These are phyloP conservation scores for Grammomys dolichurus DNA, from an alignment of 2,113 vertebrate species.

Conservation along the genomic window DNA sequence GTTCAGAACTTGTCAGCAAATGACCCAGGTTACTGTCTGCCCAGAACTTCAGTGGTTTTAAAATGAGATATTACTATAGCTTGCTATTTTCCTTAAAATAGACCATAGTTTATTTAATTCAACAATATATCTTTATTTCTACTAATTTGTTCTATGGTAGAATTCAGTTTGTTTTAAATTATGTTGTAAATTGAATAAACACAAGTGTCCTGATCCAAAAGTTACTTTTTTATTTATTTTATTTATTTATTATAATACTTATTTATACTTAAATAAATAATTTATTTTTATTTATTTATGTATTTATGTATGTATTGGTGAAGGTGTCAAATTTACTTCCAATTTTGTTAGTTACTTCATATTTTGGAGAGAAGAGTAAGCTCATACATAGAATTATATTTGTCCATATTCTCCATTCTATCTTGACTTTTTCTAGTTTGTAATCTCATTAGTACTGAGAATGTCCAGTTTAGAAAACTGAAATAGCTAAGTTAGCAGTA, in stretches of 20 bases:
- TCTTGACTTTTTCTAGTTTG: conserved; percentile 31
- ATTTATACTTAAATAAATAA: too few species aligned
- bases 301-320: too few species aligned
- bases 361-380: neutral
- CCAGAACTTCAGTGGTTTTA: neutral
- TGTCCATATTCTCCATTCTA: neutral
- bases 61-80: neutral
- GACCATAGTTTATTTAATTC: conserved; percentile 9
- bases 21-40: neutral
- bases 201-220: neutral
- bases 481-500: conserved; percentile 29
- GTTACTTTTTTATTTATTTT: neutral
- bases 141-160: neutral
- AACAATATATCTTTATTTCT: neutral
- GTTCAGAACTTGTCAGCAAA: neutral
- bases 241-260: too few species aligned
- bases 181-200: neutral
- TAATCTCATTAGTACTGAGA: neutral
- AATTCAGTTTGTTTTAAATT: conserved; percentile 43
- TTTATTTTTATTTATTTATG: neutral
- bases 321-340: neutral
- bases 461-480: neutral
- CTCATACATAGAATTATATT: neutral
- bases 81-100: neutral
- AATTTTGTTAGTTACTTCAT: neutral